Percentiles rank a stretch among this genome's conserved stretches.
Evolutionary conservation across 2,797 vertebrate species (phyloP).

Genomic region (Mormyrus proboscirostris): DNA sequence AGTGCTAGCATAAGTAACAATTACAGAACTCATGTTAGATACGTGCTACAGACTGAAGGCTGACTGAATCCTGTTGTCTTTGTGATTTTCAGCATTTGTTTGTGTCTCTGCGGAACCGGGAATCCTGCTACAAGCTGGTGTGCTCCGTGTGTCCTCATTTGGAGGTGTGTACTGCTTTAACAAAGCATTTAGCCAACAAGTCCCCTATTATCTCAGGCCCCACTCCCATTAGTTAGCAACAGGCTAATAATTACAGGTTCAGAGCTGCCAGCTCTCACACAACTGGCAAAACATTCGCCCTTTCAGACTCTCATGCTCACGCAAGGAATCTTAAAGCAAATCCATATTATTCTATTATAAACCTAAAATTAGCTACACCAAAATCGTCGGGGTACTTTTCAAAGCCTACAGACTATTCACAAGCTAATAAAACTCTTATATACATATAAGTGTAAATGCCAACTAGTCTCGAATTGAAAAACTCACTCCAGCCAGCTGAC

Average conservation of each 20-base stretch:
- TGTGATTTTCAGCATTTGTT: conserved; percentile 62
- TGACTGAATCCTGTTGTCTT: neutral
- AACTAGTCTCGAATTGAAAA: neutral
- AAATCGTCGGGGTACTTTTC: neutral
- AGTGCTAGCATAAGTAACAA: neutral
- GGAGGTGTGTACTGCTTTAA: conserved; percentile 51
- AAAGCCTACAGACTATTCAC: neutral
- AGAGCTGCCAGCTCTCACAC: neutral
- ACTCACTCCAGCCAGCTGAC: neutral
- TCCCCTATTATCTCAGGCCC: neutral
- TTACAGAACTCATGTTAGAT: neutral
- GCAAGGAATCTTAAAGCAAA: neutral
- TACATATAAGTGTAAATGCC: neutral
- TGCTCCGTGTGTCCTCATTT: conserved; percentile 50
- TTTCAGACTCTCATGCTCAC: neutral
- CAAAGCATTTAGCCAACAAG: neutral
- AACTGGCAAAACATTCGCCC: neutral
- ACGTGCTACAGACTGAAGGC: neutral
- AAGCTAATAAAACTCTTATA: neutral
- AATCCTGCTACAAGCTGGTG: conserved; percentile 60
- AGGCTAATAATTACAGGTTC: neutral
- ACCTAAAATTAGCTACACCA: neutral
- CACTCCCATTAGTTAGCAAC: neutral
- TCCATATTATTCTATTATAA: neutral
- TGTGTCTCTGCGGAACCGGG: conserved; percentile 60